Evolutionary conservation across 2,113 vertebrate genomes (phyloP), one percentile per base, ranked within the genome.

Genomic region (Sus scrofa): DNA sequence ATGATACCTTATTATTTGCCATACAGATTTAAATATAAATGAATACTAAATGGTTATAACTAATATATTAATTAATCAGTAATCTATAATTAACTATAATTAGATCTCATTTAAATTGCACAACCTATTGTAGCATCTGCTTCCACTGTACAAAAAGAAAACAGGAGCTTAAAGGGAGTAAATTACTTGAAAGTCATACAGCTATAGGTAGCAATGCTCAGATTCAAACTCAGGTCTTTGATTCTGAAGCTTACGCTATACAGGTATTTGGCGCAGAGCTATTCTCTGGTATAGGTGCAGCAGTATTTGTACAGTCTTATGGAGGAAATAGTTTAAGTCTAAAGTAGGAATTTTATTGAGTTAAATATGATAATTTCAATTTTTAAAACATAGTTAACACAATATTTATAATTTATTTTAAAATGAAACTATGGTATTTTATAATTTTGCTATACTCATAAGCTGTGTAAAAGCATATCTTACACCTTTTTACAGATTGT

Each of bases 301-400:
- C 39, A 79, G 1, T 96, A 77, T 18, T 62, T 86, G 30, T 86
- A 16, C 16, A 58, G 24, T 78, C 5, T 83, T 83, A 15, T 75
- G 63, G 15, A 81, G 94, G 60, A 95, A 75, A 82, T 32, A 39
- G 1, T 44, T 0, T 52, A 65, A 68, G 26, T 84, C 13, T 83
- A 92, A 81, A 89, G 37, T 86, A n/a, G 70, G 14, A 83, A 75
- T 58, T 95, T 96, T 74, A 71, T 30, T 79, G 34, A 79, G 19
- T 77, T 95, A 97, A 94, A 94, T 94, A 73, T 60, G 32, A 77
- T 90, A 73, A 73, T 54, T 89, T 67, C 9, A 68, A 50, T 83
- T 54, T 93, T 67, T 56, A 20, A n/a, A 68, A 73, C 54, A 56
- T 34, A 81, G 60, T 56, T 63, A 90, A 44, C n/a, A 82, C 16